A percentile compares a stretch with the other conserved stretches of the same genome.
Evolutionary conservation across 2,113 vertebrate genomes (phyloP).

Genomic region (Strix aluco): DNA sequence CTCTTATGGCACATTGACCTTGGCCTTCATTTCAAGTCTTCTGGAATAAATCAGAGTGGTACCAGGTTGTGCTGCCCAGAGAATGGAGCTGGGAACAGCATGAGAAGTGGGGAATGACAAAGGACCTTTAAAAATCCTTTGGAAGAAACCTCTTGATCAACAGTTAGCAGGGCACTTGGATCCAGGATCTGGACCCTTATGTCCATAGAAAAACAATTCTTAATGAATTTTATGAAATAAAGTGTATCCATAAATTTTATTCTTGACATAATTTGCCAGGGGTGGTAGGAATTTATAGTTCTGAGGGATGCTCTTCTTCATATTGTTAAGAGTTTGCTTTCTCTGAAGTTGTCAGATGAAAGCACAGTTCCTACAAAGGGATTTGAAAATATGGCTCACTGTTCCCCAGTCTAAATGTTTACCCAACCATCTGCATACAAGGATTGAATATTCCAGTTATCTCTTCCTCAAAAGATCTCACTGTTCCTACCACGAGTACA

Average conservation of each 20-base stretch:
- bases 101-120: background rate
- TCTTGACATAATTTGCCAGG: background rate
- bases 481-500: background rate
- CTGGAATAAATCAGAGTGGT: background rate
- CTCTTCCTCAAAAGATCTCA: background rate
- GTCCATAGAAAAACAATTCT: background rate
- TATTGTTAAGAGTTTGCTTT: background rate
- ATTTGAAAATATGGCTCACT: background rate
- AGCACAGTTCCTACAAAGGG: background rate
- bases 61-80: background rate
- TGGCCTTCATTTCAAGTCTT: background rate
- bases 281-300: background rate
- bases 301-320: background rate
- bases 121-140: background rate
- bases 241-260: background rate
- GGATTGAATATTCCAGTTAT: background rate
- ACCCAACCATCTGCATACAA: background rate
- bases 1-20: background rate
- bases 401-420: background rate
- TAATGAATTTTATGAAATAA: background rate
- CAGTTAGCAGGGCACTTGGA: background rate
- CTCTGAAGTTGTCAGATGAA: background rate
- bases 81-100: background rate
- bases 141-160: background rate
- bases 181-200: background rate